A percentile compares a stretch with the other conserved stretches of the same genome.
Evolutionary conservation across 2,797 vertebrate genomes (phyloP).

Genomic region (Trichosurus vulpecula): DNA sequence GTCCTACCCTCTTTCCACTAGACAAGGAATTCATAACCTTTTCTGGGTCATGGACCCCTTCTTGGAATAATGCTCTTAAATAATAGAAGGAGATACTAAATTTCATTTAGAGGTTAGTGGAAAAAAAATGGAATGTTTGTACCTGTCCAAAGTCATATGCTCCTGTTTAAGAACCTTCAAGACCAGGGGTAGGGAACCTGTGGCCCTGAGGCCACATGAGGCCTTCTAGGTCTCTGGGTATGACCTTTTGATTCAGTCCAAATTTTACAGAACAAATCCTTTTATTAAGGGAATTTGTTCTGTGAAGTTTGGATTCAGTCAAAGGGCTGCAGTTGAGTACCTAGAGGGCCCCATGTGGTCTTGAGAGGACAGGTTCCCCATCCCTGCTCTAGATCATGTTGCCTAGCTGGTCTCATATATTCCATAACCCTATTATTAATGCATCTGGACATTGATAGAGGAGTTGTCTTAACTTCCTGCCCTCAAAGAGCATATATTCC

Average conservation of each 20-base stretch:
- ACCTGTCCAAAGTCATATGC: not conserved
- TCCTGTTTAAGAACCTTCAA: not conserved
- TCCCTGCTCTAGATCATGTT: not conserved
- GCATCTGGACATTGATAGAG: not conserved
- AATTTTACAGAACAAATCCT: too few relatives aligned
- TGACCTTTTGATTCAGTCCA: too few relatives aligned
- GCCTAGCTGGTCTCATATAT: too few relatives aligned
- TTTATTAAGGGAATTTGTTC: too few relatives aligned
- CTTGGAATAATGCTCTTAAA: not conserved
- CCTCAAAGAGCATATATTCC: not conserved
- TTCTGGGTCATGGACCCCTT: not conserved
- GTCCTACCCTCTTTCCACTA: not conserved
- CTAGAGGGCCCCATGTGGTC: too few relatives aligned
- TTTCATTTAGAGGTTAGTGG: not conserved
- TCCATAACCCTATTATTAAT: not conserved
- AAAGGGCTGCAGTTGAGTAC: too few relatives aligned
- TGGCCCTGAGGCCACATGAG: too few relatives aligned
- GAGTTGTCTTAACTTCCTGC: not conserved
- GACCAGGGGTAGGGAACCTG: too few relatives aligned
- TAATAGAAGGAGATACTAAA: not conserved
- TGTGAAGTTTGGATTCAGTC: too few relatives aligned
- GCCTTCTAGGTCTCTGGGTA: too few relatives aligned
- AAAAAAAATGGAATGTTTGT: not conserved
- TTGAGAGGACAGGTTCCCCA: too few relatives aligned
- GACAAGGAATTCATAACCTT: not conserved